These are phyloP conservation scores for Drosophila saltans DNA, from an alignment of 1,140 invertebrate genomes.

Conservation along the genomic window DNA sequence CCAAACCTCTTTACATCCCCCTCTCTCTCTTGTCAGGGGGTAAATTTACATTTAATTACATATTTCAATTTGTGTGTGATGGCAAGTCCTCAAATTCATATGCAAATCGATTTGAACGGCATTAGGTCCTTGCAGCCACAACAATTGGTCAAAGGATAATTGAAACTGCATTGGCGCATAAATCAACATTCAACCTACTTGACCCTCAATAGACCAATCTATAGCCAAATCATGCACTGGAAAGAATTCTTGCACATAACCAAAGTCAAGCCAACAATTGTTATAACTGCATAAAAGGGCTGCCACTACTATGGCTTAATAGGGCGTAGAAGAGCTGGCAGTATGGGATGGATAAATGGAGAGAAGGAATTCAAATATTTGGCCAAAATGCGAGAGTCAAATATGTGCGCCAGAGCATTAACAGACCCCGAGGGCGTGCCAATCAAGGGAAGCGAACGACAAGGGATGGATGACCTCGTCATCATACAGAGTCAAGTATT, in stretches of 20 bases:
- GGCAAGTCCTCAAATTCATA: conserved; percentile 33
- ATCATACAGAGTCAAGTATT: conserved; percentile 35
- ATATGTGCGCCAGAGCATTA: conserved; percentile 36
- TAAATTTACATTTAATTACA: conserved; percentile 80
- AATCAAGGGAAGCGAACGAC: conserved; percentile 20
- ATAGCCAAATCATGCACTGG: conserved; percentile 63
- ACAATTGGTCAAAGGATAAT: conserved; percentile 52
- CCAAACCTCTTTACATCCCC: neutral
- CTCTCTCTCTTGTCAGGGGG: conserved; percentile 13
- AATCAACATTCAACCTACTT: conserved; percentile 60
- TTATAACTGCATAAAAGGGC: conserved; percentile 53
- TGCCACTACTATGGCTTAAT: conserved; percentile 22
- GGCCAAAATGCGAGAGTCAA: conserved; percentile 64
- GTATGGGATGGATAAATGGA: conserved; percentile 7
- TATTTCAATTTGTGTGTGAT: conserved; percentile 53
- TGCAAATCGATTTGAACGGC: conserved; percentile 38
- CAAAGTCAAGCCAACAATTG: conserved; percentile 44
- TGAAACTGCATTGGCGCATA: conserved; percentile 64
- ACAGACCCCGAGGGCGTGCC: conserved; percentile 25
- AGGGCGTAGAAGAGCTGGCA: no score
- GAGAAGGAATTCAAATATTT: conserved; percentile 70
- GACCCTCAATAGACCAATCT: conserved; percentile 43
- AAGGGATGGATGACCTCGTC: conserved; percentile 10
- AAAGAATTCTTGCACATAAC: conserved; percentile 52
- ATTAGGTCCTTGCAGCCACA: conserved; percentile 20